Evolutionary conservation across 2,888 invertebrate species (phyloP).

Genomic region (Andrena chrysosceles): DNA sequence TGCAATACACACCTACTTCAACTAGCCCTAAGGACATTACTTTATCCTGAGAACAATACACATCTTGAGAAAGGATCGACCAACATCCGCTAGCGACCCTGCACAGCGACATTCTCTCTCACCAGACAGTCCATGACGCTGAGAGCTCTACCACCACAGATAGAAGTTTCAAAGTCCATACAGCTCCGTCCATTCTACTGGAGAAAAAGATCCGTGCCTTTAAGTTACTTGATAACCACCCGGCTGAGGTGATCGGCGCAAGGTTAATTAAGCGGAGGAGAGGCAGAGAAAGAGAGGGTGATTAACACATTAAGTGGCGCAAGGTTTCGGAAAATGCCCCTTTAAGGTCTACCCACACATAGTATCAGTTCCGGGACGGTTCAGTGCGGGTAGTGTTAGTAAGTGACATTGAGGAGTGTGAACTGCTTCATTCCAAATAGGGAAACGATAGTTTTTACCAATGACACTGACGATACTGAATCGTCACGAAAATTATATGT

Average conservation of each 20-base stretch:
- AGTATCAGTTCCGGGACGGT: too few species aligned
- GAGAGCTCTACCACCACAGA: neutral
- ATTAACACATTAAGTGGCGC: too few species aligned
- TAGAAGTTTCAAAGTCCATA: conserved; percentile 1
- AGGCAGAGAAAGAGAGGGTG: too few species aligned
- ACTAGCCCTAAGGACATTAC: neutral
- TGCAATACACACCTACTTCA: neutral
- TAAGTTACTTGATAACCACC: conserved; percentile 1
- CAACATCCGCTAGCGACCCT: neutral
- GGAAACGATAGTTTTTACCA: too few species aligned
- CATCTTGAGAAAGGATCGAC: conserved; percentile 2
- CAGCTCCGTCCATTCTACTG: neutral
- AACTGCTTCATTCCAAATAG: too few species aligned
- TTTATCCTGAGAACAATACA: neutral
- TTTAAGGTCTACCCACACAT: too few species aligned
- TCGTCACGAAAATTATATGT: too few species aligned
- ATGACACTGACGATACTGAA: too few species aligned
- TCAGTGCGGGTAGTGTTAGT: too few species aligned
- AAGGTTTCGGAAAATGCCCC: too few species aligned
- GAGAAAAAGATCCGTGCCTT: neutral
- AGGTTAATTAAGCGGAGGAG: conserved; percentile 12
- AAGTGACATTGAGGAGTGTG: too few species aligned
- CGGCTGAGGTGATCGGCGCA: conserved; percentile 13
- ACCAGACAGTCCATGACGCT: neutral
- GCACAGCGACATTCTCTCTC: neutral